These are phyloP conservation scores for Dromococcyx pavoninus DNA, from an alignment of 2,797 vertebrate species.

Conservation along the genomic window DNA sequence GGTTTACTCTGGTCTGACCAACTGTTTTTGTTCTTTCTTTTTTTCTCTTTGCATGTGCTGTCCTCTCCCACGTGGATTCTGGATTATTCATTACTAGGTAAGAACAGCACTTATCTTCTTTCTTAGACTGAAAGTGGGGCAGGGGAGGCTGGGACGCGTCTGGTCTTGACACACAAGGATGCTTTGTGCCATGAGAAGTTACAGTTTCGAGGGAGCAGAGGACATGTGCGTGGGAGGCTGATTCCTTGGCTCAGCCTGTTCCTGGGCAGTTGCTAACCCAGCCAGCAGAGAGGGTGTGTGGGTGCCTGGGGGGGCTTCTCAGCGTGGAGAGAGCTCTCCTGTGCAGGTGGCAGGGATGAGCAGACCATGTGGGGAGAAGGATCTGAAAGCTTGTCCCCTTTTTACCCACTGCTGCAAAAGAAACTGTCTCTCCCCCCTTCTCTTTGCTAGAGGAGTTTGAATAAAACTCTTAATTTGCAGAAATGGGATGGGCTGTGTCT, in stretches of 20 bases:
- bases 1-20: neutral
- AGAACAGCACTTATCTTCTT: neutral
- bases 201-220: neutral
- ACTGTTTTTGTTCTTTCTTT: neutral
- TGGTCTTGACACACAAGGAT: neutral
- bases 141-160: neutral
- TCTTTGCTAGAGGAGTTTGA: neutral
- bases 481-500: neutral
- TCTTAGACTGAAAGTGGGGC: neutral
- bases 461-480: neutral
- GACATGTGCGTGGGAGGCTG: neutral
- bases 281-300: neutral
- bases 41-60: neutral
- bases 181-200: neutral
- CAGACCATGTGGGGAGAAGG: neutral
- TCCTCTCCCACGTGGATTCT: neutral
- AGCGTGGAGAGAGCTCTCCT: accelerated
- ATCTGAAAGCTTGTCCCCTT: neutral
- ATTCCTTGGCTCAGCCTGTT: neutral
- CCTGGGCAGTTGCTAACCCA: neutral
- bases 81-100: conserved; percentile 41
- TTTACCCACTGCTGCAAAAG: no score
- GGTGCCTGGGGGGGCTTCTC: neutral
- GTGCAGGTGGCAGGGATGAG: neutral
- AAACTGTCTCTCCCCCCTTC: no score